phyloP scores from a whole-genome alignment of 2,113 vertebrate species.

The Labrus mixtus region DNA sequence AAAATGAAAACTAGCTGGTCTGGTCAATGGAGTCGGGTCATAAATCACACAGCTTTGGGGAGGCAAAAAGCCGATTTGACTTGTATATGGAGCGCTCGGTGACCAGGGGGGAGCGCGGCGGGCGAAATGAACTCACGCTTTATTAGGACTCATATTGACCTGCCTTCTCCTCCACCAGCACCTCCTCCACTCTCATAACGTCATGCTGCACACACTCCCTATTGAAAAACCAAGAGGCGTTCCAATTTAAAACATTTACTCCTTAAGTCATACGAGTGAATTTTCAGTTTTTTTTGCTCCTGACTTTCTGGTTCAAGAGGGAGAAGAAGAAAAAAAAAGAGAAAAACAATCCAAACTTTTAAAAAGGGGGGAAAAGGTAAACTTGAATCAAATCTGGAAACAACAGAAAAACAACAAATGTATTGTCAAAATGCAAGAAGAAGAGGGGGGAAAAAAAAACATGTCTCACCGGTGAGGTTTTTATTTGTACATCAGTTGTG shows the following conservation, averaged over 20 bases:
- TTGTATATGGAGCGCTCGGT: conserved; percentile 92
- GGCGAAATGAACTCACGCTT: conserved; percentile 88
- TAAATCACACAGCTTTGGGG: conserved; percentile 95
- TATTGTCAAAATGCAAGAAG: conserved; percentile 69
- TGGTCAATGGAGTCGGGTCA: conserved; percentile 95
- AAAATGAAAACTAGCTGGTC: conserved; percentile 99
- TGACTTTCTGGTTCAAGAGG: conserved; percentile 50
- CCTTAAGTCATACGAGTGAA: conserved; percentile 51
- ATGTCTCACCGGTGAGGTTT: conserved; percentile 74
- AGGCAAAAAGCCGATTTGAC: conserved; percentile 95
- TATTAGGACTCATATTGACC: conserved; percentile 84
- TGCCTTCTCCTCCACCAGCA: conserved; percentile 78
- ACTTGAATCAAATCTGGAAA: conserved; percentile 71
- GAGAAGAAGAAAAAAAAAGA: conserved; percentile 17
- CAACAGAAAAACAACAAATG: conserved; percentile 76
- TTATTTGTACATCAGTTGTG: conserved; percentile 80
- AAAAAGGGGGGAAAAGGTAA: conserved; percentile 56
- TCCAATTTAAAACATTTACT: conserved; percentile 61
- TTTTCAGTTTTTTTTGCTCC: conserved; percentile 37
- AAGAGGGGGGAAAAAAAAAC: conserved; percentile 32
- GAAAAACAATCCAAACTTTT: conserved; percentile 67
- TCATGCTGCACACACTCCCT: conserved; percentile 53
- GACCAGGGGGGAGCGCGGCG: conserved; percentile 80
- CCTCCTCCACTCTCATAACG: conserved; percentile 55
- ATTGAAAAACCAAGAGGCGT: conserved; percentile 60